Conservation (phyloP, 2,888 invertebrate species). For the Blera fallax region DNA sequence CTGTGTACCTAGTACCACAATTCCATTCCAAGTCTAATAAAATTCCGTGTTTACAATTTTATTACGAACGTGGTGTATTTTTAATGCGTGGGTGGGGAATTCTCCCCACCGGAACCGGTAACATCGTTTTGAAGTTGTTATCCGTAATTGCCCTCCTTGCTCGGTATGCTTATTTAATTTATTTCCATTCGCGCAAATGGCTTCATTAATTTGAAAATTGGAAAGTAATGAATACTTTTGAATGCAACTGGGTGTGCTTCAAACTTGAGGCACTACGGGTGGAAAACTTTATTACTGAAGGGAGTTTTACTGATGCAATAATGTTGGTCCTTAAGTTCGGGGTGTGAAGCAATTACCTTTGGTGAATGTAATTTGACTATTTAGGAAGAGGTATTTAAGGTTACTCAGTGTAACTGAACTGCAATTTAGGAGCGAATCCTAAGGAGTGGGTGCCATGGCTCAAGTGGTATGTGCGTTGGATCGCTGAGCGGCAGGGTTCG, state of each 20-base stretch:
- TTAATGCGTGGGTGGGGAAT: constrained; percentile 32
- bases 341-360: constrained; percentile 13
- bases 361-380: no score
- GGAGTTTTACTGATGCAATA: constrained; percentile 16
- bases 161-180: constrained; percentile 59
- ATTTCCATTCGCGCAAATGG: constrained; percentile 65
- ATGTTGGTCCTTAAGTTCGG: background rate
- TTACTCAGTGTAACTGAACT: no score
- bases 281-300: constrained; percentile 29
- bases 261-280: background rate
- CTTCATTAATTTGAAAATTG: constrained; percentile 69
- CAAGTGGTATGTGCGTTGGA: no score
- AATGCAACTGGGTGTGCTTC: constrained; percentile 26
- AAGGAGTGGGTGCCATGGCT: no score
- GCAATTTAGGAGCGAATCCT: no score
- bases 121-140: constrained; percentile 56
- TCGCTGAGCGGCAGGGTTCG: no score
- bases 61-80: constrained; percentile 75
- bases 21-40: constrained; percentile 74
- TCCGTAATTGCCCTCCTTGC: constrained; percentile 57
- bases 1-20: no score
- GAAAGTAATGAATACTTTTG: constrained; percentile 60
- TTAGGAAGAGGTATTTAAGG: no score
- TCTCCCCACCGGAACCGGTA: background rate
- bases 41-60: constrained; percentile 79